These are phyloP conservation scores for Drosophila suboccidentalis DNA, from an alignment of 2,888 invertebrate genomes.

Conservation along the genomic window DNA sequence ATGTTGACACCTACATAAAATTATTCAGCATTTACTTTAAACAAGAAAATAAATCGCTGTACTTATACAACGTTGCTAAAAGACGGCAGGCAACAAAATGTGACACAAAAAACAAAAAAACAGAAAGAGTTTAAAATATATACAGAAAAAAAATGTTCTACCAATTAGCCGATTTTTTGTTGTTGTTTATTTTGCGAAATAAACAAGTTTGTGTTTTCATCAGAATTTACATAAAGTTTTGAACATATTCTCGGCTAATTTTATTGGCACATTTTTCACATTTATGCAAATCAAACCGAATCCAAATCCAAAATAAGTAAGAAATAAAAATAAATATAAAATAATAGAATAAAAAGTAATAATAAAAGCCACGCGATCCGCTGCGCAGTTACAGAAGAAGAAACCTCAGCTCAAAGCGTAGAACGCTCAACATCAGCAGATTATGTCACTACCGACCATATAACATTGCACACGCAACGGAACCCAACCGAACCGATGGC, in stretches of 20 bases:
- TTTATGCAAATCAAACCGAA: constrained; percentile 67
- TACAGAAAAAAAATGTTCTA: constrained; percentile 57
- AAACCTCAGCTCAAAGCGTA: constrained; percentile 59
- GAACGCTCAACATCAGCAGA: constrained; percentile 73
- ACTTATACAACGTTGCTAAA: constrained; percentile 69
- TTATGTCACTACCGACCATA: constrained; percentile 68
- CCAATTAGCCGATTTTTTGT: constrained; percentile 63
- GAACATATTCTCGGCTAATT: constrained; percentile 65
- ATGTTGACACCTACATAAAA: constrained; percentile 62
- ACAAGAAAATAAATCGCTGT: constrained; percentile 16
- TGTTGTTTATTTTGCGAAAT: constrained; percentile 73
- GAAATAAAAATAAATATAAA: constrained; percentile 13
- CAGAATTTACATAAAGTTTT: constrained; percentile 75
- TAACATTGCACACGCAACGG: constrained; percentile 71
- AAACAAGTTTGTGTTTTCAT: constrained; percentile 64
- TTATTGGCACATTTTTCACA: constrained; percentile 75
- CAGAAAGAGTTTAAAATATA: constrained; percentile 11
- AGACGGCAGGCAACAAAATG: constrained; percentile 56
- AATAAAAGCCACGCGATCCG: constrained; percentile 57
- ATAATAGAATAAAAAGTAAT: constrained; percentile 13
- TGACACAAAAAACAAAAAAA: constrained; percentile 55
- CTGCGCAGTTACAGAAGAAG: constrained; percentile 77
- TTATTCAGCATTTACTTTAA: constrained; percentile 40
- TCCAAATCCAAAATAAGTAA: constrained; percentile 29
- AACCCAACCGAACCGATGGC: constrained; percentile 56